phyloP scores from a whole-genome alignment of 2,113 vertebrate genomes.

The Dicerorhinus sumatrensis region DNA sequence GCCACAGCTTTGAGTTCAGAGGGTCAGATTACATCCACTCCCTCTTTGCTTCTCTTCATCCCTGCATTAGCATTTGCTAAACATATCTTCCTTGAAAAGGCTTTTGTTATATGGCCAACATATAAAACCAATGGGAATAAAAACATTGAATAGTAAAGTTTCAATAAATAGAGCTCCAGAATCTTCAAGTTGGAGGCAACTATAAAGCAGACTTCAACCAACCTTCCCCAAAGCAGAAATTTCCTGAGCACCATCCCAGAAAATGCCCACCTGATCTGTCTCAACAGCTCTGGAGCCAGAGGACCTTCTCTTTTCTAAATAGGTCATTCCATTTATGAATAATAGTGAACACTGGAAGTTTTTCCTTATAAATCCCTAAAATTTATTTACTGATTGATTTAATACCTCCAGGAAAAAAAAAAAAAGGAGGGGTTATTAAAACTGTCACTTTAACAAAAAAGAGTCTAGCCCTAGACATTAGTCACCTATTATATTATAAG shows the following conservation, averaged over 20 bases:
- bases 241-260: not conserved
- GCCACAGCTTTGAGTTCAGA: not conserved
- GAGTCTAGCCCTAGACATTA: not conserved
- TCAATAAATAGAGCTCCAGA: not conserved
- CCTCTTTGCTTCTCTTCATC: not conserved
- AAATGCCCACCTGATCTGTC: not conserved
- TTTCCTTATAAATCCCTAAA: not conserved
- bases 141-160: not conserved
- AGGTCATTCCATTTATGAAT: not conserved
- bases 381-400: slow-evolving; percentile 31
- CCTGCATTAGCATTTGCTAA: slow-evolving; percentile 33
- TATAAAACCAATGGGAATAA: not conserved
- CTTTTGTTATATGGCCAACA: not conserved
- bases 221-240: not conserved
- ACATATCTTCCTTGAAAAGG: not conserved
- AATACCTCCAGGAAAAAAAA: not conserved
- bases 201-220: not conserved
- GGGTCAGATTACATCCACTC: not conserved
- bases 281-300: not conserved
- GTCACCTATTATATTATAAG: slow-evolving; percentile 8
- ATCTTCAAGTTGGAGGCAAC: not conserved
- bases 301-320: not conserved
- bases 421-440: not conserved
- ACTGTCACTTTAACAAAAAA: slow-evolving; percentile 14
- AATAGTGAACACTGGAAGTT: not conserved